Base-by-base conservation (phyloP, 1,140 invertebrate genomes). In the Aphaenogaster rudis region DNA sequence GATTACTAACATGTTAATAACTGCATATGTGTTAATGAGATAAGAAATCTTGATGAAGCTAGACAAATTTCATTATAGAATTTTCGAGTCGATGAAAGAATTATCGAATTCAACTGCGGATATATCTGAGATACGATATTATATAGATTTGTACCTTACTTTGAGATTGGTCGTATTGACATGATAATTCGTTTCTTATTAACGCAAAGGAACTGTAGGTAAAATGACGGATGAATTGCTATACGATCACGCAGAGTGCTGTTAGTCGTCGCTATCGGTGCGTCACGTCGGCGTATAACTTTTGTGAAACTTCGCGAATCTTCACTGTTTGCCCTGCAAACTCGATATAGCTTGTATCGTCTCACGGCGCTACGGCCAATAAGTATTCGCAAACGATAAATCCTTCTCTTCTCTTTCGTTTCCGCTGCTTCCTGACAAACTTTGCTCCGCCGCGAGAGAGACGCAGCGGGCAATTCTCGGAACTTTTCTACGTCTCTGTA, bases 301-400 rank as follows among this genome's bases (percentile, higher is more conserved):
- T 74, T 11, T 52, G 67, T 36, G 50, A 66, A 89, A 87, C 59
- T 81, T 64, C 15, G 59, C 52, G 72, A 81, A 81, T 85, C 78
- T 66, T 74, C 85, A 61, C 71, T 90, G 88, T 81, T 90, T 89
- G 87, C 82, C 69, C 64, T 69, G 84, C 82, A 90, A 88, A 85
- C 80, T 79, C 74, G 77, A 88, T 89, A 86, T 76, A 89, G 74
- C 69, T 86, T 81, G 88, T 88, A 88, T 90, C 74, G 88, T 81
- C 72, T 86, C 81, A 67, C 82, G 28, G 72, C 87, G 54, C 52
- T 33, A 45, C 74, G 77, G 59, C 89, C 85, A 89, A 87, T 87
- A 90, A 90, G 79, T 71, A 90, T 90, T 87, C 88, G 48, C 59
- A 9, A 66, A 57, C 78, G 78, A 90, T 89, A 90, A 90, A 90